A percentile compares a stretch with the other conserved stretches of the same genome.
Evolutionary conservation across 1,140 invertebrate genomes (phyloP).

Genomic region (Odontomachus brunneus): DNA sequence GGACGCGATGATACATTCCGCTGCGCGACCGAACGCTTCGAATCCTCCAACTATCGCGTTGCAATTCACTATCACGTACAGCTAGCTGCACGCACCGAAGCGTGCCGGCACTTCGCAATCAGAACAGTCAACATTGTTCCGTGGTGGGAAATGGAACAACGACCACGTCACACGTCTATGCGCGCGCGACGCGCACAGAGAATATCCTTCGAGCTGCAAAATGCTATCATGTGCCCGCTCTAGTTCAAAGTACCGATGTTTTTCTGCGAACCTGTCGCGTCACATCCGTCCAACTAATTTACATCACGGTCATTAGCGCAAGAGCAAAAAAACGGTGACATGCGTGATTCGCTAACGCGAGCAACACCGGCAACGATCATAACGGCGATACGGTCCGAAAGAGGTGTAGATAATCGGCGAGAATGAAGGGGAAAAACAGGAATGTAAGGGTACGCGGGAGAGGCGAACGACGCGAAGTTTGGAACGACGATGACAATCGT

Average conservation of each 20-base stretch:
- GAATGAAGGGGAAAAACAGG: not conserved
- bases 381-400: not conserved
- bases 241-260: not conserved
- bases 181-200: not conserved
- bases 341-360: slow-evolving; percentile 14
- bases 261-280: not conserved
- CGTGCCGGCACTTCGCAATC: slow-evolving; percentile 15
- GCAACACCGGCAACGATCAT: not conserved
- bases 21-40: no score
- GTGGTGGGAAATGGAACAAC: slow-evolving; percentile 14
- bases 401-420: slow-evolving; percentile 13
- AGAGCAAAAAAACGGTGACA: not conserved
- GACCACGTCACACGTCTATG: not conserved
- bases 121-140: slow-evolving; percentile 31
- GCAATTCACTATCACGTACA: not conserved
- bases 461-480: slow-evolving; percentile 11
- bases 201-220: slow-evolving; percentile 3
- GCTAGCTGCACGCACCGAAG: not conserved
- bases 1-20: not conserved
- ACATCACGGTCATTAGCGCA: not conserved
- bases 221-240: not conserved
- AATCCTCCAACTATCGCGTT: slow-evolving; percentile 12
- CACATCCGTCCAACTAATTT: not conserved
- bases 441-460: not conserved
- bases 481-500: slow-evolving; percentile 61